Conservation (phyloP, 1,140 invertebrate genomes). For the Limonius californicus region DNA sequence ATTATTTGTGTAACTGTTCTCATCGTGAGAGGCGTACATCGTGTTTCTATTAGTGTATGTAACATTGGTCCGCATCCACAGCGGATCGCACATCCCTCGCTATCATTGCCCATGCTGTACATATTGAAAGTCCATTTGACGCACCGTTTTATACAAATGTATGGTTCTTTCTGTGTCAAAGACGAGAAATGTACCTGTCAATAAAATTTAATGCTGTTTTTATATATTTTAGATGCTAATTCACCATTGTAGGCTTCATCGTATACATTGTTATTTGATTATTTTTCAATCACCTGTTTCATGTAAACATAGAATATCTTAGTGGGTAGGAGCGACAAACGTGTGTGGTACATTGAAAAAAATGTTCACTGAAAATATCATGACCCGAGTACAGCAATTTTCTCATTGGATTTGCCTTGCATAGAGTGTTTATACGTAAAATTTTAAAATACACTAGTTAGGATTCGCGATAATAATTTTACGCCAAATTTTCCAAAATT, state of each 20-base stretch:
- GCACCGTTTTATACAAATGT: constrained; percentile 18
- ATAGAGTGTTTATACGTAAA: background rate
- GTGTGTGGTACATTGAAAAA: background rate
- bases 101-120: constrained; percentile 19
- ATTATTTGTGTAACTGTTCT: constrained; percentile 64
- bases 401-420: background rate
- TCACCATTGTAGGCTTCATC: constrained; percentile 1
- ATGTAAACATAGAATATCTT: constrained; percentile 11
- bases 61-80: constrained; percentile 12
- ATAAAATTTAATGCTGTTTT: constrained; percentile 19
- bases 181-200: constrained; percentile 37
- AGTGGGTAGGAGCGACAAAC: constrained; percentile 3
- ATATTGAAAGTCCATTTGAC: constrained; percentile 20
- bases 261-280: background rate
- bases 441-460: no score
- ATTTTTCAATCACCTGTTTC: no score
- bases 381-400: background rate
- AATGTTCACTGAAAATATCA: no score
- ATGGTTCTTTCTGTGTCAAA: constrained; percentile 35
- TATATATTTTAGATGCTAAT: constrained; percentile 34
- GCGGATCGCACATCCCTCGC: constrained; percentile 15
- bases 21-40: constrained; percentile 44
- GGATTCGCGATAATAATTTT: no score
- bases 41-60: constrained; percentile 34
- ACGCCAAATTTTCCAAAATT: no score